These are phyloP conservation scores for Brachionus calyciflorus DNA, from an alignment of 1,140 invertebrate genomes.

Conservation along the genomic window DNA sequence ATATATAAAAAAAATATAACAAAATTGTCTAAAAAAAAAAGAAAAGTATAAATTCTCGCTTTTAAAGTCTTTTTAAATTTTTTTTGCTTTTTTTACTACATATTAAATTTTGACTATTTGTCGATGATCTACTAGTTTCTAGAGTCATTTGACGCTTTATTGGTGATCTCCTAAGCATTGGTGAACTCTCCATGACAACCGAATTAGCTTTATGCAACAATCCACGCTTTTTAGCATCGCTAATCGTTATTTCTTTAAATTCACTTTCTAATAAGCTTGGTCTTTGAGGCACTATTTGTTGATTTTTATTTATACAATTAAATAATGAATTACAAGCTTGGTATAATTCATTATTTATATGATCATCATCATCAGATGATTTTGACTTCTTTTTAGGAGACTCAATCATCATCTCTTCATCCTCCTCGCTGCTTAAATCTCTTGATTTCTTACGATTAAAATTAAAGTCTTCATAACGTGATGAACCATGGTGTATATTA, in stretches of 20 bases:
- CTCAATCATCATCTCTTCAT: background rate
- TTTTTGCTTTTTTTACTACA: conserved; percentile 40
- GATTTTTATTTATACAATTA: background rate
- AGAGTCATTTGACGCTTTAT: background rate
- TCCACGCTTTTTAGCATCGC: too few relatives aligned
- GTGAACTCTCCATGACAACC: background rate
- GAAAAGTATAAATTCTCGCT: background rate
- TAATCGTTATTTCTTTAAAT: background rate
- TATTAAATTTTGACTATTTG: background rate
- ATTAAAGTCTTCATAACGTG: background rate
- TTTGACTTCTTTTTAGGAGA: background rate
- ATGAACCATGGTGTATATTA: background rate
- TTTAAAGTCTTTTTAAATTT: conserved; percentile 45
- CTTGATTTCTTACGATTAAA: background rate
- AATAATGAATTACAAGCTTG: conserved; percentile 29
- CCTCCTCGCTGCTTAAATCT: background rate
- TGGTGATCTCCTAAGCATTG: background rate
- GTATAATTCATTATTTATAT: conserved; percentile 1
- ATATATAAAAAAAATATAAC: conserved; percentile 14
- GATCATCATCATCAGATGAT: background rate
- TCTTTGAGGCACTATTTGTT: background rate
- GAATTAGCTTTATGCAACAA: background rate
- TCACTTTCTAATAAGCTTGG: background rate
- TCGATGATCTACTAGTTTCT: background rate
- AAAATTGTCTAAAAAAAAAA: conserved; percentile 8